These are phyloP conservation scores for Drosophila willistoni DNA, from an alignment of 1,140 invertebrate genomes.

Conservation along the genomic window DNA sequence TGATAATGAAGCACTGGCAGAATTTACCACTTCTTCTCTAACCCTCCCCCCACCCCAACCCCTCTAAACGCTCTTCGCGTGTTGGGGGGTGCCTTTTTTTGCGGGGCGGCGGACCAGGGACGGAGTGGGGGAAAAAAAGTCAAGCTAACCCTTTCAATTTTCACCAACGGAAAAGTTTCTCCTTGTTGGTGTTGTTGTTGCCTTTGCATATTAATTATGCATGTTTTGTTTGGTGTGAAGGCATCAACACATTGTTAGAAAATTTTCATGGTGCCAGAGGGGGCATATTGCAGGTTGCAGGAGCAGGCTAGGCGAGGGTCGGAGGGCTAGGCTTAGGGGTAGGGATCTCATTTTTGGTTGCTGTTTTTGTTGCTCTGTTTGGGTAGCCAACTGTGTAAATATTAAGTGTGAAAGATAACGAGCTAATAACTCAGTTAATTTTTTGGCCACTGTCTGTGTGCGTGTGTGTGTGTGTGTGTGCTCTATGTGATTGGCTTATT, in stretches of 20 bases:
- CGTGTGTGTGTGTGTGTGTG: constrained; percentile 6
- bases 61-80: background rate
- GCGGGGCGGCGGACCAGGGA: background rate
- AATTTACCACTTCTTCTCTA: constrained; percentile 55
- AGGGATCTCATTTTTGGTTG: constrained; percentile 21
- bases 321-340: background rate
- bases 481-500: constrained; percentile 22
- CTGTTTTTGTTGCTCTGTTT: constrained; percentile 34
- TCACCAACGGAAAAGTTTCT: constrained; percentile 56
- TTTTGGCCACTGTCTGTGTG: constrained; percentile 14
- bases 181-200: constrained; percentile 30
- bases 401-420: constrained; percentile 75
- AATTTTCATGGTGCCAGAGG: constrained; percentile 35
- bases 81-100: too few species aligned
- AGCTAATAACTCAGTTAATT: constrained; percentile 77
- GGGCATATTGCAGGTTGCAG: constrained; percentile 3
- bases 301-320: too few species aligned
- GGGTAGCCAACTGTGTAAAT: constrained; percentile 72
- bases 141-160: constrained; percentile 76
- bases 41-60: background rate
- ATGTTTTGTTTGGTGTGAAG: constrained; percentile 82
- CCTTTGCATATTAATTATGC: constrained; percentile 82
- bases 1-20: constrained; percentile 77
- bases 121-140: constrained; percentile 43
- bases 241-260: constrained; percentile 82